Percentiles rank a stretch among this genome's conserved stretches.
Conservation (phyloP, 2,888 invertebrate species). For the Epsilonema sp. region DNA sequence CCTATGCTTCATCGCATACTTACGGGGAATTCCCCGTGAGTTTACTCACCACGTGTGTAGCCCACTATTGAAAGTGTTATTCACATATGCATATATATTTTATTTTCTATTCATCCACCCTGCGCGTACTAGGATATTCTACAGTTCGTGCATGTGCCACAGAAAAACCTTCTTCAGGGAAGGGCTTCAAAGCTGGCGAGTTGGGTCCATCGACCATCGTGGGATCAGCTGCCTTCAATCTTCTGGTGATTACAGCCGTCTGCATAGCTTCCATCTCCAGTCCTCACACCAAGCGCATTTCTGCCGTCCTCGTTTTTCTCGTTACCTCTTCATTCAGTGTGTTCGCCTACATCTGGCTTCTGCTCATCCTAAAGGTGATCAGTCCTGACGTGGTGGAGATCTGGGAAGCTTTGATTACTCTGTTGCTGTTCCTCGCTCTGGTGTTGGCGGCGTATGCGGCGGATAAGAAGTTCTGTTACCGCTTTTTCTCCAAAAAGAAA, state of each 20-base stretch:
- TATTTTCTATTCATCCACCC: too few species aligned
- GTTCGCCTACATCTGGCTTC: conserved; percentile 30
- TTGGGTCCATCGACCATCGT: conserved; percentile 40
- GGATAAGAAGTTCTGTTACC: conserved; percentile 30
- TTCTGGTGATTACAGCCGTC: conserved; percentile 36
- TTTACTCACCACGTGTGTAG: too few species aligned
- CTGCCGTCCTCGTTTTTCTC: conserved; percentile 19
- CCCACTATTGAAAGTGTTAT: too few species aligned
- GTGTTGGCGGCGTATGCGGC: conserved; percentile 38
- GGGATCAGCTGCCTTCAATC: conserved; percentile 40
- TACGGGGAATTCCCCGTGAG: too few species aligned
- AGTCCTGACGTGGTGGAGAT: conserved; percentile 32
- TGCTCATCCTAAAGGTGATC: conserved; percentile 19
- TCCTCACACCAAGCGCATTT: conserved; percentile 31
- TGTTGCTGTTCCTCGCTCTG: conserved; percentile 39
- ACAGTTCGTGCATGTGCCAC: too few species aligned
- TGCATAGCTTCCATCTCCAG: conserved; percentile 36
- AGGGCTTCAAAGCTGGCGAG: conserved; percentile 28
- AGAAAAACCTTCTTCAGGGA: conserved; percentile 13
- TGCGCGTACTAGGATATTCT: too few species aligned
- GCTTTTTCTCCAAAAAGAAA: too few species aligned
- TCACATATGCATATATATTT: too few species aligned
- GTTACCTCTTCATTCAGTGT: conserved; percentile 25
- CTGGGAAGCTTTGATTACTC: conserved; percentile 40
- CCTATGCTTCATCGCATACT: too few species aligned